Evolutionary conservation across 1,140 invertebrate species (phyloP).

Genomic region (Diuraphis noxia): DNA sequence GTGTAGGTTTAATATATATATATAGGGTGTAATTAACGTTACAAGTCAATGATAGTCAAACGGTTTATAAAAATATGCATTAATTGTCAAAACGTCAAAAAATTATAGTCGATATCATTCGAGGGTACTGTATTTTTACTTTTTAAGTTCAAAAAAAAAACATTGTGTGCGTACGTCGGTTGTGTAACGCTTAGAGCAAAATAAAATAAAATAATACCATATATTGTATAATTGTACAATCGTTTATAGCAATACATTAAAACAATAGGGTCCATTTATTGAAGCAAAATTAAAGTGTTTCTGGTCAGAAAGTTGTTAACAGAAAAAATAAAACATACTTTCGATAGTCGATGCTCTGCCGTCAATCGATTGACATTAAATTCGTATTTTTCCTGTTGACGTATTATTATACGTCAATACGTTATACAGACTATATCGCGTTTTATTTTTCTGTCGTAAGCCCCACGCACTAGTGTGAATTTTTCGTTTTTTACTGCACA

Average conservation of each 20-base stretch:
- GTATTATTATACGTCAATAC: too few species aligned
- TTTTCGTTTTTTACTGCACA: not conserved
- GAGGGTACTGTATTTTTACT: not conserved
- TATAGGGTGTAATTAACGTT: too few species aligned
- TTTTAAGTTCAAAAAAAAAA: not conserved
- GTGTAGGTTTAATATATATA: too few species aligned
- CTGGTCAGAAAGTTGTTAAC: not conserved
- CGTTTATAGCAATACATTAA: not conserved
- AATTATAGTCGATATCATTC: not conserved
- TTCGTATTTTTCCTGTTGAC: not conserved
- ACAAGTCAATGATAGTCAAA: too few species aligned
- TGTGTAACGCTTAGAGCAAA: not conserved
- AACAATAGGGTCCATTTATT: not conserved
- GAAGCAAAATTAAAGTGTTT: not conserved
- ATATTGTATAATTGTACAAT: not conserved
- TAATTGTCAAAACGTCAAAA: too few species aligned
- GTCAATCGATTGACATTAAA: not conserved
- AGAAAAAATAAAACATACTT: not conserved
- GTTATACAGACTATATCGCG: not conserved
- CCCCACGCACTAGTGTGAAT: not conserved
- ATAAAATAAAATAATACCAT: not conserved
- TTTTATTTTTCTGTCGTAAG: not conserved
- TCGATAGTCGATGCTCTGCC: not conserved
- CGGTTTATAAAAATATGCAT: too few species aligned
- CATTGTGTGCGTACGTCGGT: too few species aligned